A percentile compares a stretch with the other conserved stretches of the same genome.
These are phyloP conservation scores for Andrena hattorfiana DNA, from an alignment of 2,888 invertebrate genomes.

Conservation along the genomic window DNA sequence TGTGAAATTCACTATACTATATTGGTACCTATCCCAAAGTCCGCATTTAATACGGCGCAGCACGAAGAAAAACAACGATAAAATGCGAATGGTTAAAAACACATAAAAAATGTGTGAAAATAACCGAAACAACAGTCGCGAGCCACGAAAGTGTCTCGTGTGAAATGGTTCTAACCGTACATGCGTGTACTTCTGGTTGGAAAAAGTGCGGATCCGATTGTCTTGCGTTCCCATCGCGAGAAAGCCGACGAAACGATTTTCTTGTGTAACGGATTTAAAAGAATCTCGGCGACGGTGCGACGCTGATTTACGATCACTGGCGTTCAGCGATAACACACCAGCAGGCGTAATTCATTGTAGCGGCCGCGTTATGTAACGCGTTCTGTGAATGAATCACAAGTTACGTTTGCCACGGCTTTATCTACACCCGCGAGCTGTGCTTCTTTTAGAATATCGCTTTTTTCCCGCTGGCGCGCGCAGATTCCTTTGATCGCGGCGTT, in stretches of 20 bases:
- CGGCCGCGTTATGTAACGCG: constrained; percentile 62
- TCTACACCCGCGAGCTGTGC: constrained; percentile 43
- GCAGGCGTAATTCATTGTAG: constrained; percentile 66
- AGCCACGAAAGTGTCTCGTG: no score
- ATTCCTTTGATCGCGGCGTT: constrained; percentile 12
- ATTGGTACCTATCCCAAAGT: no score
- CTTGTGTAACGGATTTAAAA: constrained; percentile 29
- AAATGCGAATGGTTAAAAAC: no score
- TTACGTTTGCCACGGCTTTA: constrained; percentile 65
- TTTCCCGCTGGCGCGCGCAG: not conserved
- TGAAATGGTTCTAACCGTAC: no score
- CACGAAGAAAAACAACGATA: no score
- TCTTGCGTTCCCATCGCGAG: not conserved
- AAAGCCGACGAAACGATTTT: not conserved
- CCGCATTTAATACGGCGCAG: no score
- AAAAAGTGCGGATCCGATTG: not conserved
- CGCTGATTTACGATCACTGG: constrained; percentile 61
- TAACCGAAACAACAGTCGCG: no score
- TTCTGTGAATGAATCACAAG: constrained; percentile 70
- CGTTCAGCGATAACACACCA: constrained; percentile 53
- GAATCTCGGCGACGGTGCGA: constrained; percentile 26
- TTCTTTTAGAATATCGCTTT: constrained; percentile 34
- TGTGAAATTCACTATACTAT: no score
- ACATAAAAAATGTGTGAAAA: no score
- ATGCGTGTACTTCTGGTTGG: not conserved